These are phyloP conservation scores for Dicerorhinus sumatrensis DNA, from an alignment of 2,113 vertebrate species.

Conservation along the genomic window DNA sequence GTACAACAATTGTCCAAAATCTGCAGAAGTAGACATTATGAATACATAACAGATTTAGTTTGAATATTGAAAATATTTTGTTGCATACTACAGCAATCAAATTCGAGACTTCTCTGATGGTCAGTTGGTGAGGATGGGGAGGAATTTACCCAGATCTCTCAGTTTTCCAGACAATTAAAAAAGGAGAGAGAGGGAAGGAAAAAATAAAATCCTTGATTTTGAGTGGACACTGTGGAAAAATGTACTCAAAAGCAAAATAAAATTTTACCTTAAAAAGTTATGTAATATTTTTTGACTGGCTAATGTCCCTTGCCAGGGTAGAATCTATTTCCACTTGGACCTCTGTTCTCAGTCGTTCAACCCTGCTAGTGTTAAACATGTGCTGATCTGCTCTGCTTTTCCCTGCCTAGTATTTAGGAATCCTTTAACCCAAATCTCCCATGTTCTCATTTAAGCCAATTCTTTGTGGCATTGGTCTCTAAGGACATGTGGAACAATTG, in stretches of 20 bases:
- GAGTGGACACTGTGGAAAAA: neutral
- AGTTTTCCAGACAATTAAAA: neutral
- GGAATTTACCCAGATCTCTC: neutral
- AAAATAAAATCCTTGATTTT: neutral
- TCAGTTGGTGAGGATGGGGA: neutral
- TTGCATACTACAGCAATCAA: neutral
- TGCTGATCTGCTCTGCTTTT: neutral
- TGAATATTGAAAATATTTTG: constrained; percentile 26
- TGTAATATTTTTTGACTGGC: neutral
- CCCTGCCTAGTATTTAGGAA: neutral
- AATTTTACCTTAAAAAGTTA: neutral
- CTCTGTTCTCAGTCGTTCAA: neutral
- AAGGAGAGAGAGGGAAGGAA: neutral
- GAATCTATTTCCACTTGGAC: neutral
- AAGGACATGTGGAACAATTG: constrained; percentile 45
- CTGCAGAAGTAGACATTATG: neutral
- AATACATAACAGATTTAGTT: constrained; percentile 39
- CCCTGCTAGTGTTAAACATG: neutral
- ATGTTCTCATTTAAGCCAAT: neutral
- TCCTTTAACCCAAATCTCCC: neutral
- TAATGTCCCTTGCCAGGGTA: neutral
- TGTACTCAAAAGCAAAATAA: constrained; percentile 28
- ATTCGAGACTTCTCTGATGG: constrained; percentile 10
- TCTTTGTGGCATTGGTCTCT: neutral
- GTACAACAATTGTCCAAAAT: neutral